phyloP scores from a whole-genome alignment of 2,888 invertebrate species.

The Drosophila putrida region DNA sequence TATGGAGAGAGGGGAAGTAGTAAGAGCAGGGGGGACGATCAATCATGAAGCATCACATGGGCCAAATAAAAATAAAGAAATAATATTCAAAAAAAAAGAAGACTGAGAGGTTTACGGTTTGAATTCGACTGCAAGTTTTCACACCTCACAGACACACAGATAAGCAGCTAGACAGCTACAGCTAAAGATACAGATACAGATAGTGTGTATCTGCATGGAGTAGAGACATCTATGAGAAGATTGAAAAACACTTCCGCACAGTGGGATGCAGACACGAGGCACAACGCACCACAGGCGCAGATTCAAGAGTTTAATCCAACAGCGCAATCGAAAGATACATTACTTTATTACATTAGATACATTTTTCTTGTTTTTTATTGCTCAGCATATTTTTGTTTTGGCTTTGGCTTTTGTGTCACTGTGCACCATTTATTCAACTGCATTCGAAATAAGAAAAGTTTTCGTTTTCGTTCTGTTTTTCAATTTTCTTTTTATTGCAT shows the following conservation, averaged over 20 bases:
- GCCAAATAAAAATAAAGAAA: slow-evolving; percentile 6
- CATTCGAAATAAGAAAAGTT: slow-evolving; percentile 1
- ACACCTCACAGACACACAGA: slow-evolving; percentile 48
- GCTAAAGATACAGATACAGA: not conserved
- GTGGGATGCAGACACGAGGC: slow-evolving; percentile 37
- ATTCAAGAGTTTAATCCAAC: slow-evolving; percentile 2
- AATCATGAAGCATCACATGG: slow-evolving; percentile 46
- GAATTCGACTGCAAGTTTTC: slow-evolving; percentile 45
- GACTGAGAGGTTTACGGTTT: slow-evolving; percentile 15
- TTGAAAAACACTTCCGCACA: slow-evolving; percentile 49
- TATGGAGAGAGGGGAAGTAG: not conserved
- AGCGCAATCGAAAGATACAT: slow-evolving; percentile 1
- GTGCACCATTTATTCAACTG: slow-evolving; percentile 6
- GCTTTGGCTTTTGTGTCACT: slow-evolving; percentile 6
- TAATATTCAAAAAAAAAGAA: not conserved
- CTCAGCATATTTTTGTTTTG: not conserved
- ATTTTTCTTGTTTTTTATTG: not conserved
- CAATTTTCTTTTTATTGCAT: not conserved
- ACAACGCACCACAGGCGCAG: slow-evolving; percentile 11
- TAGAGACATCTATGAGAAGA: not conserved
- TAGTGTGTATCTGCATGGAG: slow-evolving; percentile 11
- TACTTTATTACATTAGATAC: not conserved
- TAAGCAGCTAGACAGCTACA: not conserved
- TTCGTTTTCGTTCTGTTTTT: not conserved
- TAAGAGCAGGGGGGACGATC: slow-evolving; percentile 26